Conservation (phyloP, 2,797 vertebrate genomes). For the Nasua narica region DNA sequence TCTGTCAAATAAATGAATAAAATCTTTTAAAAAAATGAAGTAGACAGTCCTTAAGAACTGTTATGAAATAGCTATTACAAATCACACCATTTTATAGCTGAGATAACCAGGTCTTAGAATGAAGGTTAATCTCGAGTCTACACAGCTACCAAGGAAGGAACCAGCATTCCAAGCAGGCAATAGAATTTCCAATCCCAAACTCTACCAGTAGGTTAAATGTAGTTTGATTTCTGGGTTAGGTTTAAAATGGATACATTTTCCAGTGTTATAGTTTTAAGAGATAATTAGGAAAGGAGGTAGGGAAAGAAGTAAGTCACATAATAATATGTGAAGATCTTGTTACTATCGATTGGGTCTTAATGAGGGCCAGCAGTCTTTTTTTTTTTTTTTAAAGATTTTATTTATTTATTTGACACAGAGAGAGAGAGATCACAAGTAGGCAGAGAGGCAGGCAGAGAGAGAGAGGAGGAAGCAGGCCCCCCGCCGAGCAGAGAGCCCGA, state of each 20-base stretch:
- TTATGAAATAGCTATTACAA: background rate
- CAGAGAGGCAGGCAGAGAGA: no score
- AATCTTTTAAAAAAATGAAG: constrained; percentile 31
- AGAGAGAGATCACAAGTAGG: no score
- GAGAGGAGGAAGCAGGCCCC: no score
- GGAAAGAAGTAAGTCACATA: background rate
- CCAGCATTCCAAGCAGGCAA: background rate
- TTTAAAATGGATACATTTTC: background rate
- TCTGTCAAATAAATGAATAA: no score
- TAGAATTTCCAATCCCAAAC: background rate
- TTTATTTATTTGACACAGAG: no score
- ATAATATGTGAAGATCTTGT: background rate
- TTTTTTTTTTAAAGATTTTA: no score
- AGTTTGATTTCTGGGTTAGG: background rate
- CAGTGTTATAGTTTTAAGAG: background rate
- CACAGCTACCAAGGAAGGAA: background rate
- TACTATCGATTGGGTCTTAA: background rate
- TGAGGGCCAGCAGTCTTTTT: no score
- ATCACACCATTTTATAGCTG: background rate
- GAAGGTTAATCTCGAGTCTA: background rate
- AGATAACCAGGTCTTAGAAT: background rate
- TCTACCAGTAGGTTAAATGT: background rate
- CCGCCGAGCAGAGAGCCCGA: no score
- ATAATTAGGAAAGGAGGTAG: background rate
- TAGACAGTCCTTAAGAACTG: background rate